Evolutionary conservation across 2,113 vertebrate species (phyloP).

Genomic region (Pithys albifrons): DNA sequence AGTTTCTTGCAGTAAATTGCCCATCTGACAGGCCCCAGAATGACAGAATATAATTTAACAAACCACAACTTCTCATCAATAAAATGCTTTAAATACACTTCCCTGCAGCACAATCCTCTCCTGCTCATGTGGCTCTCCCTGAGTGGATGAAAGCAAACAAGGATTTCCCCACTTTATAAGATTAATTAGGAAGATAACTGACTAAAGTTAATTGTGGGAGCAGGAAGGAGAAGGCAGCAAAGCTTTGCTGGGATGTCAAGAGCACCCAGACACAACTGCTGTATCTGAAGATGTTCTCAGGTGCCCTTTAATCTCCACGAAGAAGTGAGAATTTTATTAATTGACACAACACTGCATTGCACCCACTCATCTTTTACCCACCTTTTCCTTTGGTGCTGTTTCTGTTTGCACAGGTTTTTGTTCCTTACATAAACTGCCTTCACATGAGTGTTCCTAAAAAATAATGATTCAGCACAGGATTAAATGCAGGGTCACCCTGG

Average conservation of each 20-base stretch:
- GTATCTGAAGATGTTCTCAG: background rate
- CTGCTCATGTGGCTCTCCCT: background rate
- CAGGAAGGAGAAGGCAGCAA: background rate
- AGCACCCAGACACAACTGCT: background rate
- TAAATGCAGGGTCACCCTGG: background rate
- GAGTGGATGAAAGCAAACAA: background rate
- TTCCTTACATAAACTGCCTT: background rate
- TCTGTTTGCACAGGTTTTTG: constrained; percentile 27
- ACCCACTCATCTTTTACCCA: background rate
- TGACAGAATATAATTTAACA: background rate
- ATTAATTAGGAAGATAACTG: background rate
- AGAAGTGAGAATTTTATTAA: background rate
- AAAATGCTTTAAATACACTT: background rate
- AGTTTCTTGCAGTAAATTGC: background rate
- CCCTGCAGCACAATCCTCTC: background rate
- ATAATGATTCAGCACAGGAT: background rate
- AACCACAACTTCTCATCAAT: background rate
- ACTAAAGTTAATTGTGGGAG: background rate
- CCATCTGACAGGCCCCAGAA: background rate
- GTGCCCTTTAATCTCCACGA: background rate
- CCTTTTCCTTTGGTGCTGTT: constrained; percentile 21
- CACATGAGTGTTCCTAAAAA: constrained; percentile 70
- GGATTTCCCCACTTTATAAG: background rate
- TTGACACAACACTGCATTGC: background rate
- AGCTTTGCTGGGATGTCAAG: too few relatives aligned